Percentiles rank a stretch among this genome's conserved stretches.
Conservation (phyloP, 64 coral and sea anemone species). For the Orbicella faveolata region DNA sequence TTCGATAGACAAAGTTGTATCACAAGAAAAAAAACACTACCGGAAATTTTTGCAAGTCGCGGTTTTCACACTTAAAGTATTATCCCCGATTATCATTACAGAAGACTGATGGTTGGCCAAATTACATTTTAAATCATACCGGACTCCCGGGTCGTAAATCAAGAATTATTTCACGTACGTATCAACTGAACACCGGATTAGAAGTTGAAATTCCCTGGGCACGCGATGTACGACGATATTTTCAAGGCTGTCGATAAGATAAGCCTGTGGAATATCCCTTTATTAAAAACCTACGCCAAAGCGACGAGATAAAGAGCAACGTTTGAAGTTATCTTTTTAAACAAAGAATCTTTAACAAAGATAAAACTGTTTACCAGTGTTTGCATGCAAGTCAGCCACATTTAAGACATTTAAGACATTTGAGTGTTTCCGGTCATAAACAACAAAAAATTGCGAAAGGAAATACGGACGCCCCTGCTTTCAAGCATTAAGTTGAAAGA, state of each 20-base stretch:
- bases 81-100: background rate
- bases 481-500: background rate
- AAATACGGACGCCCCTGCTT: background rate
- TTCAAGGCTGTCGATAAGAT: background rate
- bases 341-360: background rate
- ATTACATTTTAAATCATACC: background rate
- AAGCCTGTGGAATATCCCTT: background rate
- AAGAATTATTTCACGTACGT: background rate
- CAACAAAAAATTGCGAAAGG: background rate
- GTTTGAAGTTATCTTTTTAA: background rate
- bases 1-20: background rate
- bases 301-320: background rate
- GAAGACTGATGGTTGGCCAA: background rate
- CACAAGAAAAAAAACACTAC: slow-evolving; percentile 1
- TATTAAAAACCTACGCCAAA: background rate
- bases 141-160: background rate
- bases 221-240: background rate
- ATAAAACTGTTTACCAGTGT: background rate
- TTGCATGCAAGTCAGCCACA: background rate
- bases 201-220: background rate
- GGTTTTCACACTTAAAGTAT: background rate
- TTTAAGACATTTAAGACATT: background rate
- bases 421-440: background rate
- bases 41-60: background rate
- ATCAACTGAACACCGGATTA: slow-evolving; percentile 1